Percentiles rank a stretch among this genome's conserved stretches.
Conservation (phyloP, 2,888 invertebrate genomes). For the Diaphora mendica region DNA sequence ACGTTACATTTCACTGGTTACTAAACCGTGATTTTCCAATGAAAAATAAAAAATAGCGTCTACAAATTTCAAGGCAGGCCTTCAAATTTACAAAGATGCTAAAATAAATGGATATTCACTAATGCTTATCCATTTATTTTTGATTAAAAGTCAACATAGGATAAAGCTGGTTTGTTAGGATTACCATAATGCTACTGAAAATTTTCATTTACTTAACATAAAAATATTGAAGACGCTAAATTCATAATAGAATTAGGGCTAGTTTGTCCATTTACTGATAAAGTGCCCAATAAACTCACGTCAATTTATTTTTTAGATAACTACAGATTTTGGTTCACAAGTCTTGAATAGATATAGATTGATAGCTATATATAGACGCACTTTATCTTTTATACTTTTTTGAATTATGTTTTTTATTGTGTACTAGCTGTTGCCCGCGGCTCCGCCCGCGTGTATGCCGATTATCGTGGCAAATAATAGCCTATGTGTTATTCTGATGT, state of each 20-base stretch:
- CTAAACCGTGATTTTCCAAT: background rate
- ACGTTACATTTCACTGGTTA: background rate
- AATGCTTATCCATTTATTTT: background rate
- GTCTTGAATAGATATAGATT: no score
- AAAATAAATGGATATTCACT: background rate
- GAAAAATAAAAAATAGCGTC: background rate
- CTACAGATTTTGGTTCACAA: no score
- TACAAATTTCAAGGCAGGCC: background rate
- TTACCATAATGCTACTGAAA: background rate
- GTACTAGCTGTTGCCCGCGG: no score
- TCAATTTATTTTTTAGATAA: no score
- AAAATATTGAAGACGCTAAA: background rate
- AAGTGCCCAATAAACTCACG: no score
- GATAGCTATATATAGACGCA: no score
- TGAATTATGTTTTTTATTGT: no score
- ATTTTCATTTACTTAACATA: background rate
- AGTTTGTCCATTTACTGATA: no score
- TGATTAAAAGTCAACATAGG: background rate
- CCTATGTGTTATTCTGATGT: no score
- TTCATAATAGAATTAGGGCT: background rate
- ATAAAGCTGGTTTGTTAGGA: background rate
- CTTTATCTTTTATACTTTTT: no score
- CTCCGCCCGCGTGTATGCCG: no score
- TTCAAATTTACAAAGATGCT: background rate
- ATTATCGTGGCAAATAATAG: no score